Evolutionary conservation across 2,888 invertebrate genomes (phyloP).

Genomic region (Agrilus cyanescens): DNA sequence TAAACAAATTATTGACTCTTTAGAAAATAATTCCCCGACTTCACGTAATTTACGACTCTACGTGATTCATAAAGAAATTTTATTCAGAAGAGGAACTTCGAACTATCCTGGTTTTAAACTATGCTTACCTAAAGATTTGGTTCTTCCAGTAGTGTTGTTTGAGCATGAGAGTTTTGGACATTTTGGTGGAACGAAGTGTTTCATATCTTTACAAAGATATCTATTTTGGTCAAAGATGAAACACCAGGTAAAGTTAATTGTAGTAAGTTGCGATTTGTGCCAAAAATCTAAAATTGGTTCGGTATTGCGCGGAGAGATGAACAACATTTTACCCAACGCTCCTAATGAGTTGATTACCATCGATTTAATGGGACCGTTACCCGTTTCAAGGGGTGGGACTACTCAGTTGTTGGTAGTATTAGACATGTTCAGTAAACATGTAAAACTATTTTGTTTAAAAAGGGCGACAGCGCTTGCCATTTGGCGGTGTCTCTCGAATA

Average conservation of each 20-base stretch:
- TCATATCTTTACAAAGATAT: constrained; percentile 1
- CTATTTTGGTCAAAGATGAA: constrained; percentile 4
- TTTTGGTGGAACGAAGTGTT: constrained; percentile 9
- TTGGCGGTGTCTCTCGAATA: constrained; percentile 1
- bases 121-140: too few species aligned
- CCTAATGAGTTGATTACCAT: constrained; percentile 6
- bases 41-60: too few species aligned
- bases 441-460: constrained; percentile 9
- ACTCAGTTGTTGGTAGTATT: constrained; percentile 9
- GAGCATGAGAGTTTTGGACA: constrained; percentile 6
- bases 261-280: background rate
- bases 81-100: too few species aligned
- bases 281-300: background rate
- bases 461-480: constrained; percentile 7
- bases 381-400: constrained; percentile 2
- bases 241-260: background rate
- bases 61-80: too few species aligned
- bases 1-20: too few species aligned
- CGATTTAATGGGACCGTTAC: constrained; percentile 11
- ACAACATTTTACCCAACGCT: background rate
- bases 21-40: too few species aligned
- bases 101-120: too few species aligned
- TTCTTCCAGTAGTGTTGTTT: too few species aligned
- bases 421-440: constrained; percentile 11
- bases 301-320: background rate